phyloP scores from a whole-genome alignment of 2,797 vertebrate genomes.

The Gallinago stenura region DNA sequence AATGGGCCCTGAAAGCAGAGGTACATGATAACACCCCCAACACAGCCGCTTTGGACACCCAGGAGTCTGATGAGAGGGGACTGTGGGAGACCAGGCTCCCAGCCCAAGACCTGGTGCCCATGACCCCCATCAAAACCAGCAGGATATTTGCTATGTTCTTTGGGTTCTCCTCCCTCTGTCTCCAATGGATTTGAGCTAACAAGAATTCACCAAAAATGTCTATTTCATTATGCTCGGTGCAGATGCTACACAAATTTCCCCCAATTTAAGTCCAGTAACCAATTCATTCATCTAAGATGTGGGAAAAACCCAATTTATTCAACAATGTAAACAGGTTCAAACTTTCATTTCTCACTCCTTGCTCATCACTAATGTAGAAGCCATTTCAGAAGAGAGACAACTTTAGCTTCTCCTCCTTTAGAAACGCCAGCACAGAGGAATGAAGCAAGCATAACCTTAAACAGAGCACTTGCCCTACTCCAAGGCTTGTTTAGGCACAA shows the following conservation, averaged over 20 bases:
- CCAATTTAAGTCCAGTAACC: not conserved
- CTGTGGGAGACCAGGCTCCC: not conserved
- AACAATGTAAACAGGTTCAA: not conserved
- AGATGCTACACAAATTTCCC: not conserved
- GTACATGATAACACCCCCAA: not conserved
- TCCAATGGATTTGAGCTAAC: not conserved
- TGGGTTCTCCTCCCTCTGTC: not conserved
- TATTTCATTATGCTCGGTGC: not conserved
- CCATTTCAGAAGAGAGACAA: not conserved
- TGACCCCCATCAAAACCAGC: fast-evolving
- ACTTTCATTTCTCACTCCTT: not conserved
- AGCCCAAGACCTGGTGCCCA: not conserved
- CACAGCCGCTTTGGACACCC: fast-evolving
- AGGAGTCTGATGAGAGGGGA: not conserved
- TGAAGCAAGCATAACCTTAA: not conserved
- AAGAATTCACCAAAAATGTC: not conserved
- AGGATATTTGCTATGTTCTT: not conserved
- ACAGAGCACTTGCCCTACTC: not conserved
- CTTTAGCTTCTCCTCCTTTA: not conserved
- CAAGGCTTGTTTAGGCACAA: not conserved
- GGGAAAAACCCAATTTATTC: not conserved
- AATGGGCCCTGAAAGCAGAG: not conserved
- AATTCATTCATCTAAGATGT: not conserved
- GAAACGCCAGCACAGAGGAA: not conserved
- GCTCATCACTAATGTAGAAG: not conserved